Conservation (phyloP, 1,140 invertebrate species). For the Procambarus virginalis region DNA sequence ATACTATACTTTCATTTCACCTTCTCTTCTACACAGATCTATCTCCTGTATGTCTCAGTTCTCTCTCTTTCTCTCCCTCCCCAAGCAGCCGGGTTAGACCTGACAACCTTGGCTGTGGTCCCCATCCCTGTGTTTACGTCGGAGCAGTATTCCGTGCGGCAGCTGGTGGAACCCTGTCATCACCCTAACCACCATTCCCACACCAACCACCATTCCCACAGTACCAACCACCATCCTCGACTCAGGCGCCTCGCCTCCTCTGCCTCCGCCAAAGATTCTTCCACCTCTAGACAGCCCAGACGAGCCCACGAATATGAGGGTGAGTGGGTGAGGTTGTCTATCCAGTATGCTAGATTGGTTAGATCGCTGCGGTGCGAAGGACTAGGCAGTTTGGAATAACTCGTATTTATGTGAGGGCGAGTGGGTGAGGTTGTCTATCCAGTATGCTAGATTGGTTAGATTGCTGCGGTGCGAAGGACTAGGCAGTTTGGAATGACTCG, state of each 20-base stretch:
- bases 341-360: too few relatives aligned
- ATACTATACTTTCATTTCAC: too few relatives aligned
- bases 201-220: not conserved
- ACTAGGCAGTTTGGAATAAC: too few relatives aligned
- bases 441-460: too few relatives aligned
- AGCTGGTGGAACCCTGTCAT: not conserved
- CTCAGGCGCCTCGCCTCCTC: not conserved
- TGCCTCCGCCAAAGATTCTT: not conserved
- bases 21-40: too few relatives aligned
- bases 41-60: too few relatives aligned
- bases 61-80: not conserved
- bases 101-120: not conserved
- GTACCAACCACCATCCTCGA: not conserved
- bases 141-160: constrained; percentile 5
- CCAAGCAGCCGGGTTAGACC: not conserved
- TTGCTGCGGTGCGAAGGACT: too few relatives aligned
- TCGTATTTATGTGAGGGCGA: not conserved
- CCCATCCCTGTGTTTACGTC: constrained; percentile 16
- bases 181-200: not conserved
- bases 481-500: too few relatives aligned
- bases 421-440: not conserved
- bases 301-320: not conserved
- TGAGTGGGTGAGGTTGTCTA: not conserved
- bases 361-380: too few relatives aligned
- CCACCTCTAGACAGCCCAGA: not conserved